Percentiles rank a stretch among this genome's conserved stretches.
phyloP scores from a whole-genome alignment of 2,888 invertebrate species.

The Tanypteryx hageni region DNA sequence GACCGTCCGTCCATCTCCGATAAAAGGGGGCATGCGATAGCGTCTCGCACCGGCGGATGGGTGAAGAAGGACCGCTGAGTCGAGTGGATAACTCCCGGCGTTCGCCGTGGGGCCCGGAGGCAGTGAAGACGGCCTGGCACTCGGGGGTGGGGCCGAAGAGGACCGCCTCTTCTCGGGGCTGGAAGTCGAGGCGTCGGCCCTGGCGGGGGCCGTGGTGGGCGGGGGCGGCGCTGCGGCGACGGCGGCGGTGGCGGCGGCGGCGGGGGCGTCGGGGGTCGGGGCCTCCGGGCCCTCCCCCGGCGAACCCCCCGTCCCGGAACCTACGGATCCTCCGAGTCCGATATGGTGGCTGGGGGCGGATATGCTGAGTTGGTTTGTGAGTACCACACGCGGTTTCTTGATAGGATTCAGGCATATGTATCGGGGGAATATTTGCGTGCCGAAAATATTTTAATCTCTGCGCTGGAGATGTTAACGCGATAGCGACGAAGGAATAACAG shows the following conservation, averaged over 20 bases:
- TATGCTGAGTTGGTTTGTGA: slow-evolving; percentile 61
- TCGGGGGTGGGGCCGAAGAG: slow-evolving; percentile 30
- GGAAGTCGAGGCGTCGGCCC: slow-evolving; percentile 52
- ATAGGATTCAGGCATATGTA: neutral
- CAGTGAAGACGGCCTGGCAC: slow-evolving; percentile 47
- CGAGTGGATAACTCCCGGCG: slow-evolving; percentile 11
- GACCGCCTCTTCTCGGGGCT: slow-evolving; percentile 37
- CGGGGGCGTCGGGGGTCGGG: slow-evolving; percentile 54
- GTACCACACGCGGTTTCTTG: neutral
- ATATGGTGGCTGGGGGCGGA: slow-evolving; percentile 60
- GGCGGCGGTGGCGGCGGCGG: slow-evolving; percentile 49
- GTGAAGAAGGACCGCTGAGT: neutral
- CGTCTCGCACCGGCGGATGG: slow-evolving; percentile 29
- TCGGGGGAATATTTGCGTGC: neutral
- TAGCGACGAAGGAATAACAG: neutral
- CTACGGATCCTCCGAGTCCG: slow-evolving; percentile 38
- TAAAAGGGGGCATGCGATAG: neutral
- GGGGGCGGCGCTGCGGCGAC: slow-evolving; percentile 59
- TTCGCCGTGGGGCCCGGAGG: slow-evolving; percentile 58
- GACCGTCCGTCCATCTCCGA: neutral
- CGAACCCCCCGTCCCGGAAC: slow-evolving; percentile 54
- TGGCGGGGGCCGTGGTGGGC: slow-evolving; percentile 58
- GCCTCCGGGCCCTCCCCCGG: slow-evolving; percentile 60
- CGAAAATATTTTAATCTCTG: neutral
- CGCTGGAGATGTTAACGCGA: neutral